A percentile compares a stretch with the other conserved stretches of the same genome.
These are phyloP conservation scores for Sisyra terminalis DNA, from an alignment of 2,888 invertebrate species.

Conservation along the genomic window DNA sequence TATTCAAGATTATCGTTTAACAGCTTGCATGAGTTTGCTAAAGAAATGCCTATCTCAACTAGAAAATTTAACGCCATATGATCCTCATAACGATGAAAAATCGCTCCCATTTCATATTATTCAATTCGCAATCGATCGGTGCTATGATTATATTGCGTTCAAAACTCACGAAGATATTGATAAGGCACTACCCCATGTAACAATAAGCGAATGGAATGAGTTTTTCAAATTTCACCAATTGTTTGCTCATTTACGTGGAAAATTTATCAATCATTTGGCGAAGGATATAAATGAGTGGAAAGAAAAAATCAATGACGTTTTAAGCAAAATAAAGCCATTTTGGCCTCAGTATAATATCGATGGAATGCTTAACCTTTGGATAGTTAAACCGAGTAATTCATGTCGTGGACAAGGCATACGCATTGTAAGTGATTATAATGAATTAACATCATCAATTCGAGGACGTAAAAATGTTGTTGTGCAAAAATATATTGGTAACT, in stretches of 20 bases:
- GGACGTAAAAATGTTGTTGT: conserved; percentile 72
- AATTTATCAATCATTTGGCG: conserved; percentile 3
- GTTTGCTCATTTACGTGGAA: conserved; percentile 43
- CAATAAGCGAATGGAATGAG: conserved; percentile 84
- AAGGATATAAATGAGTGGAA: conserved; percentile 25
- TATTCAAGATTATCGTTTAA: conserved; percentile 76
- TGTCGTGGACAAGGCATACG: conserved; percentile 84
- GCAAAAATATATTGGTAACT: conserved; percentile 83
- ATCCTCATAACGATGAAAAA: conserved; percentile 37
- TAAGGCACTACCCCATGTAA: conserved; percentile 39
- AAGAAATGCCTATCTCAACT: conserved; percentile 54
- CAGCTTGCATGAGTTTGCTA: conserved; percentile 70
- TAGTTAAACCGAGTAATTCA: conserved; percentile 86
- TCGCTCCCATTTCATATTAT: conserved; percentile 58
- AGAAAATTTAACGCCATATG: conserved; percentile 35
- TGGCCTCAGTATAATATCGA: conserved; percentile 78
- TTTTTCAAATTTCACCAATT: conserved; percentile 54
- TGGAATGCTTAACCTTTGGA: conserved; percentile 82
- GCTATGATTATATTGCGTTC: conserved; percentile 55
- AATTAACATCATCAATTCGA: conserved; percentile 46
- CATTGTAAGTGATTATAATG: conserved; percentile 64
- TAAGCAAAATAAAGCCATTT: conserved; percentile 47
- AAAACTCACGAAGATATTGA: conserved; percentile 63
- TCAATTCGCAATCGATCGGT: conserved; percentile 66
- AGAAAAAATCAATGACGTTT: conserved; percentile 37